Base-by-base conservation (phyloP, 2,888 invertebrate genomes). In the Gymnosoma rotundatum region DNA sequence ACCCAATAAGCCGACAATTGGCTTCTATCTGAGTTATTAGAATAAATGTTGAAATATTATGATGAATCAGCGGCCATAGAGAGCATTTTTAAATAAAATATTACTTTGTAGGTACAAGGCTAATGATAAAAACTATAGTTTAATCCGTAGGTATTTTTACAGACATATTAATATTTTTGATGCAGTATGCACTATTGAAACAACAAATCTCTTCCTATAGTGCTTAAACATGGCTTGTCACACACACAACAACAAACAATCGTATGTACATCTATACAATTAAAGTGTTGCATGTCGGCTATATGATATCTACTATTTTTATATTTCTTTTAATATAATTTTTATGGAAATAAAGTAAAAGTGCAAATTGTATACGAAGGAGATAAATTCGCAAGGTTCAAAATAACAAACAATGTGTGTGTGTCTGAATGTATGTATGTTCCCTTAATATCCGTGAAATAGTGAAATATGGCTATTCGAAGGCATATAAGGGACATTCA, bases 311-410 rank as follows among this genome's bases (percentile, higher is more conserved):
- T 36, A 20, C 16, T 7, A 18, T 38, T 60, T 61, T 64, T 72
- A 58, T 36, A 20, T 9, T 7, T 10, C 18, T 60, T 61, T 64
- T 72, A 58, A 52, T 50, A 16, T 25, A 66, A 42, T 74, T 74
- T 74, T 74, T 70, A 70, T 63, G 63, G 54, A 63, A 54, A 78
- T 78, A 61, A 69, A 58, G 74, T 78, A 74, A 83, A 78, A 83
- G 42, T 78, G 64, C 83, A 78, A 83, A 70, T 83, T 75, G 74
- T 83, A 72, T 48, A 45, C 45, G 36, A 60, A 9, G 36, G 25
- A 72, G 78, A 38, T 58, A 21, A 72, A 75, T 56, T 16, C 25
- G n/a, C 18, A 18, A 50, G 16, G 16, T 72, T 12, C 32, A 20
- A 16, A 8, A 50, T 20, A 16, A 50, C 20, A 72, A 45, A 45